Conservation (phyloP, 1,140 invertebrate species). For the Oscheius sp. region DNA sequence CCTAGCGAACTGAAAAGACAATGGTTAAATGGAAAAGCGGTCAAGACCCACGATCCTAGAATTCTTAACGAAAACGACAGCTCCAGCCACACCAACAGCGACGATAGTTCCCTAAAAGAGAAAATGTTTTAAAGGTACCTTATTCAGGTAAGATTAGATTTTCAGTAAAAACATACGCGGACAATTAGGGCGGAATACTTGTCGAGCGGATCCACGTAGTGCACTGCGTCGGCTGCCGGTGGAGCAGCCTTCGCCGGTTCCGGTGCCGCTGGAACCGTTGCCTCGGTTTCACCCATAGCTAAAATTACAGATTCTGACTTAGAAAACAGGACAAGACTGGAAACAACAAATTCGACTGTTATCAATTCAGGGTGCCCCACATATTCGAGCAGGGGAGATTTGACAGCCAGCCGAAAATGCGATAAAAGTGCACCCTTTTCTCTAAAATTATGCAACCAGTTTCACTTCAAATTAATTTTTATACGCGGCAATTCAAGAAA, state of each 20-base stretch:
- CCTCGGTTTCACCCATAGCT: slow-evolving; percentile 5
- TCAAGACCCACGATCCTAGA: slow-evolving; percentile 45
- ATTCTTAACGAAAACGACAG: slow-evolving; percentile 46
- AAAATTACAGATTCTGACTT: too few relatives aligned
- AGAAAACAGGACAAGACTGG: too few relatives aligned
- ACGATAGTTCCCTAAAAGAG: slow-evolving; percentile 51
- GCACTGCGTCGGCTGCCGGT: not conserved
- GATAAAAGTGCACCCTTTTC: too few relatives aligned
- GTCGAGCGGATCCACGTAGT: slow-evolving; percentile 42
- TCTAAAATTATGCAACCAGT: too few relatives aligned
- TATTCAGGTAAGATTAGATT: not conserved
- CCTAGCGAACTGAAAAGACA: slow-evolving; percentile 45
- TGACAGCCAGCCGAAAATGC: too few relatives aligned
- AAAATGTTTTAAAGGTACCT: not conserved
- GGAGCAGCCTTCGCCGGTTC: not conserved
- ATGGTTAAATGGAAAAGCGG: not conserved
- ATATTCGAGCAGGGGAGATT: too few relatives aligned
- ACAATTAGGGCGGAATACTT: slow-evolving; percentile 40
- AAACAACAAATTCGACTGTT: too few relatives aligned
- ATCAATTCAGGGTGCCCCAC: too few relatives aligned
- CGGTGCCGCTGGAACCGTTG: not conserved
- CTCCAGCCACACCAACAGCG: slow-evolving; percentile 47
- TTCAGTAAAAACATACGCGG: slow-evolving; percentile 31
- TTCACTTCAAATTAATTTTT: too few relatives aligned
- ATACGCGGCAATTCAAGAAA: too few relatives aligned